Percentiles rank a stretch among this genome's conserved stretches.
phyloP scores from a whole-genome alignment of 1,140 invertebrate genomes.

The Nephotettix cincticeps region DNA sequence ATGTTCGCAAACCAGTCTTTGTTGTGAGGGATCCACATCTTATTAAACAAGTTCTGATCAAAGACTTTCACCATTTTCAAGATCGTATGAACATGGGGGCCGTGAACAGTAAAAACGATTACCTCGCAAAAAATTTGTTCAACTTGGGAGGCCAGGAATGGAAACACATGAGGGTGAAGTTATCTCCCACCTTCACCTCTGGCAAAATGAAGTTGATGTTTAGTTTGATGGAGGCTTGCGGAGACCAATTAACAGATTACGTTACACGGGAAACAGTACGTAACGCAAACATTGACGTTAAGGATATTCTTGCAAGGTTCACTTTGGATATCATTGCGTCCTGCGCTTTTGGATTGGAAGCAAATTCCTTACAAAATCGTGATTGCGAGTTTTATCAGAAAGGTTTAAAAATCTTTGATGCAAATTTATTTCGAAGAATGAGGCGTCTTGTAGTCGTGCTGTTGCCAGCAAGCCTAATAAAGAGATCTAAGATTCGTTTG shows the following conservation, averaged over 20 bases:
- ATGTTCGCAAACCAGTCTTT: conserved; percentile 34
- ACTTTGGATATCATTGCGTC: conserved; percentile 34
- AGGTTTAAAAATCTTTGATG: neutral
- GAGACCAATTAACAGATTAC: conserved; percentile 40
- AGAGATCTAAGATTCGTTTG: neutral
- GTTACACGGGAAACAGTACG: conserved; percentile 27
- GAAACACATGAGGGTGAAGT: conserved; percentile 57
- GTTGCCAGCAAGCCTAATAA: conserved; percentile 20
- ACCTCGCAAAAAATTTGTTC: conserved; percentile 53
- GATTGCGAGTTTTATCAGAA: conserved; percentile 13
- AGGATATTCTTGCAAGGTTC: conserved; percentile 26
- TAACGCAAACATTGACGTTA: neutral
- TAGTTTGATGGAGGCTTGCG: conserved; percentile 38
- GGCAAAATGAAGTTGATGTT: conserved; percentile 50
- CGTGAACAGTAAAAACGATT: conserved; percentile 50
- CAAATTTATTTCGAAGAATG: conserved; percentile 24
- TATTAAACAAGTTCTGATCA: conserved; percentile 53
- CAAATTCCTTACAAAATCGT: conserved; percentile 25
- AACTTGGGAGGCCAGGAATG: conserved; percentile 55
- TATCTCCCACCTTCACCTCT: conserved; percentile 63
- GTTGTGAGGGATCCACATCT: conserved; percentile 47
- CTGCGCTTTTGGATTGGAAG: conserved; percentile 35
- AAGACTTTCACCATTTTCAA: conserved; percentile 57
- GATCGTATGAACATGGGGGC: conserved; percentile 52
- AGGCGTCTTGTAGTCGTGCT: conserved; percentile 21